phyloP scores from a whole-genome alignment of 2,113 vertebrate species.

The Atrichornis clamosus region DNA sequence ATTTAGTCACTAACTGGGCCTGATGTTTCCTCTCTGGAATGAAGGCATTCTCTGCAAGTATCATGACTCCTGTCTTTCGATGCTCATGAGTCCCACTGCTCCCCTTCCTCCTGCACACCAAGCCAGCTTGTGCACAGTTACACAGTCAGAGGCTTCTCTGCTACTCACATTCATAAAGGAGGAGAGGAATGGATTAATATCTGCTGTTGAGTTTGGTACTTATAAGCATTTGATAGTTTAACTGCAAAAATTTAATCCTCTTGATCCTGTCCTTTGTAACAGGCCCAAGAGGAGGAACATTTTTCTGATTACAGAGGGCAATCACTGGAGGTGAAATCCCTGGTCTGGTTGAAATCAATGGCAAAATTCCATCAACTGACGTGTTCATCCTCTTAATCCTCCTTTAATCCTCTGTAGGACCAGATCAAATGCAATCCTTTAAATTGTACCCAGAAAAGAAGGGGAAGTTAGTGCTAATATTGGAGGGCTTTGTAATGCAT shows the following conservation, averaged over 20 bases:
- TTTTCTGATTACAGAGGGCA: neutral
- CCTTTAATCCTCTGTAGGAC: constrained; percentile 2
- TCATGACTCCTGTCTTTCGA: neutral
- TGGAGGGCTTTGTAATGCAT: neutral
- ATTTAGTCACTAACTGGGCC: neutral
- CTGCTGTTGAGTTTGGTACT: neutral
- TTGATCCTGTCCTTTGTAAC: neutral
- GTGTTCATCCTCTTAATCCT: constrained; percentile 32
- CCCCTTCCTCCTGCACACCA: neutral
- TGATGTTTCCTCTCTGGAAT: neutral
- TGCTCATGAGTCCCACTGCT: accelerated
- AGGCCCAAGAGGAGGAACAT: neutral
- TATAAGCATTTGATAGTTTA: neutral
- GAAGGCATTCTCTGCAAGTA: neutral
- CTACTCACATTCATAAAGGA: neutral
- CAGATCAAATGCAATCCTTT: neutral
- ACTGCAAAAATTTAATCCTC: constrained; percentile 16
- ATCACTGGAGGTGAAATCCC: neutral
- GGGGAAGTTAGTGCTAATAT: neutral
- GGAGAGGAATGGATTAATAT: neutral
- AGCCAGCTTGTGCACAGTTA: neutral
- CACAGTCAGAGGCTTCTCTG: neutral
- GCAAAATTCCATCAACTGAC: neutral
- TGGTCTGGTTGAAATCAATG: neutral
- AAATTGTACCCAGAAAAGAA: neutral